A percentile compares a stretch with the other conserved stretches of the same genome.
phyloP scores from a whole-genome alignment of 2,888 invertebrate species.

The Ectobius pallidus region DNA sequence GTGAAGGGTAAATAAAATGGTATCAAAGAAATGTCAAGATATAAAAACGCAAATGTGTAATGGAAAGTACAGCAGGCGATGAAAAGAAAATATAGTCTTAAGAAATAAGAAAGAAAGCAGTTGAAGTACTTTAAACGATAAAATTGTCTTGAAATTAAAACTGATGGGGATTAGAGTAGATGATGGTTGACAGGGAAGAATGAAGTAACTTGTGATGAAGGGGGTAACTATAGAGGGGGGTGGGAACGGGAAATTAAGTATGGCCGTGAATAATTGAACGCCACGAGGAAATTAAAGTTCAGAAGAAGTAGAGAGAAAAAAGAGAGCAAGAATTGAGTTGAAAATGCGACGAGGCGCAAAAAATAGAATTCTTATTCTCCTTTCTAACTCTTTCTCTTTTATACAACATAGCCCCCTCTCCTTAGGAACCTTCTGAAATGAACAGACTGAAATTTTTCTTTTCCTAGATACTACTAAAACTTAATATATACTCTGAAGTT shows the following conservation, averaged over 20 bases:
- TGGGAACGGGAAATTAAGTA: constrained; percentile 24
- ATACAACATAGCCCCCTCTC: neutral
- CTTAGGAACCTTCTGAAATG: neutral
- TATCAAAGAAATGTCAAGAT: too few relatives aligned
- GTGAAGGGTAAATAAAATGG: too few relatives aligned
- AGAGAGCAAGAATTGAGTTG: constrained; percentile 33
- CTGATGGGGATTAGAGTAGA: constrained; percentile 34
- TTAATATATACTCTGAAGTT: neutral
- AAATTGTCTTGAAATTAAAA: constrained; percentile 35
- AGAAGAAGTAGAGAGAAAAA: constrained; percentile 33
- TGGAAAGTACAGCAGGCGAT: neutral
- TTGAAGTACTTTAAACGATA: constrained; percentile 22
- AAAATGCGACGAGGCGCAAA: constrained; percentile 17
- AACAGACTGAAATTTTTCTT: neutral
- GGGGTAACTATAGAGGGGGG: neutral
- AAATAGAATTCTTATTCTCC: neutral
- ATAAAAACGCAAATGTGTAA: neutral
- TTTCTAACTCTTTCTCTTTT: neutral
- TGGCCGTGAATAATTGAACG: constrained; percentile 37
- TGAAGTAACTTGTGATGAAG: neutral
- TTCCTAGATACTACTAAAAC: neutral
- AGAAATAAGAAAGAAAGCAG: constrained; percentile 21
- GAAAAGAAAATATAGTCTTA: neutral
- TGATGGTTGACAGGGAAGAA: constrained; percentile 18
- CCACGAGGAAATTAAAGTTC: constrained; percentile 38